Conservation (phyloP, 23 tunicate species). For the Styela clava region DNA sequence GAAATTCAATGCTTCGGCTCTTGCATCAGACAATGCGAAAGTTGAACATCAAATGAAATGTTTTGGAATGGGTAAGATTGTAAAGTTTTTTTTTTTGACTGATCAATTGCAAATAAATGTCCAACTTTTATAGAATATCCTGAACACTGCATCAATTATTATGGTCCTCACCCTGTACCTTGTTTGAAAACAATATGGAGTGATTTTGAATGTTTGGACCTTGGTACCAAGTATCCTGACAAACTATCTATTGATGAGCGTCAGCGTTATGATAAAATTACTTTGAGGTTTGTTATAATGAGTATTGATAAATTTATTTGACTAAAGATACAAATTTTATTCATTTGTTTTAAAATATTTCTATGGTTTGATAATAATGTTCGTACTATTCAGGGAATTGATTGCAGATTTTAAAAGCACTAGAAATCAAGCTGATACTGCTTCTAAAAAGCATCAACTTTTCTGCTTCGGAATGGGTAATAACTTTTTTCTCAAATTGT, state of each 20-base stretch:
- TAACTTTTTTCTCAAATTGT: background rate
- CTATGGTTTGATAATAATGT: too few species aligned
- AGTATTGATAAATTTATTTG: too few species aligned
- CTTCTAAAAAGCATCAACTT: background rate
- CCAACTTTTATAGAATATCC: background rate
- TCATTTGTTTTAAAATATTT: too few species aligned
- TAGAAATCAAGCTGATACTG: slow-evolving; percentile 21
- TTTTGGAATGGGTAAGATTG: slow-evolving; percentile 41
- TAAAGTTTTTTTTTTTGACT: too few species aligned
- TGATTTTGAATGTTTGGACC: background rate
- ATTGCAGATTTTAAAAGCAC: background rate
- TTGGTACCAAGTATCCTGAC: background rate
- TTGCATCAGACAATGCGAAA: background rate
- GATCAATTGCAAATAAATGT: too few species aligned
- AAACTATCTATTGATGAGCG: background rate
- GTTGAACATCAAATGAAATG: slow-evolving; percentile 11
- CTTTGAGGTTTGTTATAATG: background rate
- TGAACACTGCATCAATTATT: background rate
- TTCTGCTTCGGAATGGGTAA: slow-evolving; percentile 38
- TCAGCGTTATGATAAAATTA: background rate
- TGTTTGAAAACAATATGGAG: slow-evolving; percentile 3
- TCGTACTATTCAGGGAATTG: slow-evolving; percentile 8
- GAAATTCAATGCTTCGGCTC: background rate
- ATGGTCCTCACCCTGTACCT: background rate
- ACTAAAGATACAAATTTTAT: background rate